Conservation (phyloP, 2,797 vertebrate genomes). For the Lycodopsis pacificus region DNA sequence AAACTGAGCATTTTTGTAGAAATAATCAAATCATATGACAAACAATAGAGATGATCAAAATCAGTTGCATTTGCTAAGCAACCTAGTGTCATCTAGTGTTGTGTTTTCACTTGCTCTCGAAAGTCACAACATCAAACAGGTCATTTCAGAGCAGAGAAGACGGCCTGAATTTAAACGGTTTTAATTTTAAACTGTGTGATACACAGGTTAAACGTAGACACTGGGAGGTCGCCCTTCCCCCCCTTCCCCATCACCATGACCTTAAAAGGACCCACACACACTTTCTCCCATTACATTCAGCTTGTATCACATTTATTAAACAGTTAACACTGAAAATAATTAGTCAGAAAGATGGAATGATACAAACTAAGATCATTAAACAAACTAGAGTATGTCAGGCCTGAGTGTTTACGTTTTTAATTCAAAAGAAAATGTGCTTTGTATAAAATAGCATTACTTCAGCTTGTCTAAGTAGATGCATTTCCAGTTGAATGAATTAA, state of each 20-base stretch:
- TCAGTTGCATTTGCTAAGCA: background rate
- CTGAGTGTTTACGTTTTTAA: background rate
- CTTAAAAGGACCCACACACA: conserved; percentile 41
- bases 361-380: background rate
- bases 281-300: background rate
- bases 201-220: too few species aligned
- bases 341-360: background rate
- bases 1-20: background rate
- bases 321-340: too few species aligned
- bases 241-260: conserved; percentile 58
- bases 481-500: background rate
- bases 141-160: conserved; percentile 5
- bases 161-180: background rate
- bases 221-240: background rate
- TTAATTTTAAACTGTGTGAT: too few species aligned
- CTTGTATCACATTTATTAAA: too few species aligned
- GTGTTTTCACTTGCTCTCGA: background rate
- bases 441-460: background rate
- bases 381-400: too few species aligned
- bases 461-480: conserved; percentile 1
- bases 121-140: background rate
- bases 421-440: background rate
- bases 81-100: conserved; percentile 4
- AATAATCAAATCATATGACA: background rate
- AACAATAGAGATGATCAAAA: background rate